Evolutionary conservation across 2,113 vertebrate genomes (phyloP).

Genomic region (Todiramphus chloris): DNA sequence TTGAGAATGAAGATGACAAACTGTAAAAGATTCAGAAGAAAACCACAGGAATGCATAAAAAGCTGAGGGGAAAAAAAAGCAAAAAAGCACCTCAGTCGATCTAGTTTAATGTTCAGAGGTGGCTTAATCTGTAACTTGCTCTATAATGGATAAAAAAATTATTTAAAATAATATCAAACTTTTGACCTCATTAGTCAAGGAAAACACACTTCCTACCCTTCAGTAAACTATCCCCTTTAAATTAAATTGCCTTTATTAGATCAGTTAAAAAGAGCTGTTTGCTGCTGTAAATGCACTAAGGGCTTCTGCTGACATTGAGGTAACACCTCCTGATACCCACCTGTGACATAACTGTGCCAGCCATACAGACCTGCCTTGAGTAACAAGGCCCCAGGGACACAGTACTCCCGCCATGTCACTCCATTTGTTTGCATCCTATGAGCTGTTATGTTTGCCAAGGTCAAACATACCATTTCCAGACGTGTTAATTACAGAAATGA

Average conservation of each 20-base stretch:
- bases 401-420: background rate
- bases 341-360: background rate
- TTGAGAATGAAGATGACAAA: slow-evolving; percentile 35
- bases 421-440: background rate
- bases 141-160: background rate
- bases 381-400: background rate
- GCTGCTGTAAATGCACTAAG: background rate
- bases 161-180: background rate
- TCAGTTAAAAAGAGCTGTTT: background rate
- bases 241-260: background rate
- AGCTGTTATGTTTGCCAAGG: slow-evolving; percentile 7
- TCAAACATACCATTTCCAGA: background rate
- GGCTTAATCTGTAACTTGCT: background rate
- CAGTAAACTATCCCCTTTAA: background rate
- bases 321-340: background rate
- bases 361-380: background rate
- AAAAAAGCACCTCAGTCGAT: background rate
- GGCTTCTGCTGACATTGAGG: background rate
- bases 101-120: background rate
- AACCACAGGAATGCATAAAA: background rate
- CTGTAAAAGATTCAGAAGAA: background rate
- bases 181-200: background rate
- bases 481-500: background rate
- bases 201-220: background rate
- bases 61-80: rapidly evolving